Base-by-base conservation (phyloP, 2,113 vertebrate species). In the Sapajus apella region DNA sequence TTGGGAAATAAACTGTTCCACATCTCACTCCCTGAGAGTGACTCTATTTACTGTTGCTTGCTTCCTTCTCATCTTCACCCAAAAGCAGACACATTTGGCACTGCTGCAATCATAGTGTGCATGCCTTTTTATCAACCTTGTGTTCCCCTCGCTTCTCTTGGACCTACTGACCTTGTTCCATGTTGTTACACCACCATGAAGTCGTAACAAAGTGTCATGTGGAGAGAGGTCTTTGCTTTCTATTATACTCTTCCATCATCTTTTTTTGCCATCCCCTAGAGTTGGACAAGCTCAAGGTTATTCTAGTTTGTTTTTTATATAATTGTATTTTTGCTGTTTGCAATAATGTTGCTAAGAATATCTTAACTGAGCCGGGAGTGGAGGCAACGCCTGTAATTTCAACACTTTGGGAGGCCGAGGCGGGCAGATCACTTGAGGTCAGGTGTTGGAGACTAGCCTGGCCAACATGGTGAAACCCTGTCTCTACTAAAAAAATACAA, bases 21-120 rank as follows among this genome's bases (percentile, higher is more conserved):
- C 16, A 12, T 13, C 8, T 43, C 30, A 13, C n/a, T 47, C 20
- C 8, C 47, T 5, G 40, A 76, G 27, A 47, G 6, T 18, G 21
- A 18, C 23, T 72, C 68, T 27, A 0, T 11, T 10, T 20, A 3
- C 21, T 32, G 2, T 13, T 10, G 30, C 35, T 0, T 10, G 61
- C 32, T n/a, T n/a, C 32, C 64, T 56, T 27, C 40, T 12, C 6
- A 32, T 14, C 73, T n/a, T 56, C 27, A 25, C 35, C 64, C 32
- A 9, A n/a, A 20, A 75, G 21, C 55, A 47, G 86, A 14, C 16
- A 10, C 8, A 2, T 30, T 2, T 27, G 81, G 18, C 17, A 0
- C 0, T 13, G 73, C 43, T 27, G 13, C 6, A 2, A 0, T 47
- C 16, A 0, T 1, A 4, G 5, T 12, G 2, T 0, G 8, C 1